Evolutionary conservation across 2,113 vertebrate genomes (phyloP).

Genomic region (Orcinus orca): DNA sequence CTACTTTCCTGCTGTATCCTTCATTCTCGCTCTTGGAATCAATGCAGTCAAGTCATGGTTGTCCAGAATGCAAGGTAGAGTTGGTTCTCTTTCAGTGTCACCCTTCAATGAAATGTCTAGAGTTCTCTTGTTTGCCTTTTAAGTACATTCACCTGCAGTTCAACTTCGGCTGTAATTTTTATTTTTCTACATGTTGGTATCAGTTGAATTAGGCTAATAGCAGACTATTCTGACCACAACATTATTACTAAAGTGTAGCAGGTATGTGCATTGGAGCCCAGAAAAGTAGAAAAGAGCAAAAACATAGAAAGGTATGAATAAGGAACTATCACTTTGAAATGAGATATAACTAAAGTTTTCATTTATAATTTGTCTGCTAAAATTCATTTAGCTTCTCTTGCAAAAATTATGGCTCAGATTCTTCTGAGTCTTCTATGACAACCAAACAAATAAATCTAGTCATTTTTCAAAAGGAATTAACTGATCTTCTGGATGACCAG

Average conservation of each 20-base stretch:
- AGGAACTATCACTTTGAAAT: not conserved
- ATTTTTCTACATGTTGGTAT: not conserved
- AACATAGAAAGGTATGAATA: not conserved
- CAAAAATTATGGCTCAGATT: not conserved
- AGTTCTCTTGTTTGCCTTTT: not conserved
- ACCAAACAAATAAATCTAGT: not conserved
- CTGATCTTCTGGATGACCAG: not conserved
- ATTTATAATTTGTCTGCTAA: not conserved
- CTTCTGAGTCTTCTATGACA: not conserved
- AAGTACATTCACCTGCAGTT: not conserved
- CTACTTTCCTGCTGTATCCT: conserved; percentile 82
- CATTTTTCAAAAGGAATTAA: not conserved
- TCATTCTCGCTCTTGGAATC: conserved; percentile 86
- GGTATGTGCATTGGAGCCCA: not conserved
- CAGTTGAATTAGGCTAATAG: not conserved
- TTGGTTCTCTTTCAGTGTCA: conserved; percentile 62
- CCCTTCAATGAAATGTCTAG: not conserved
- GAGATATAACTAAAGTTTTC: not conserved
- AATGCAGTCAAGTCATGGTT: conserved; percentile 99
- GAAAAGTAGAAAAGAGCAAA: conserved; percentile 5
- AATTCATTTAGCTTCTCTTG: not conserved
- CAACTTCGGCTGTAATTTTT: not conserved
- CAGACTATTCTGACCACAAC: not conserved
- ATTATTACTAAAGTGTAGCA: not conserved
- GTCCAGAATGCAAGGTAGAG: conserved; percentile 99